Conservation (phyloP, 2,888 invertebrate species). For the Leptopterna dolabrata region DNA sequence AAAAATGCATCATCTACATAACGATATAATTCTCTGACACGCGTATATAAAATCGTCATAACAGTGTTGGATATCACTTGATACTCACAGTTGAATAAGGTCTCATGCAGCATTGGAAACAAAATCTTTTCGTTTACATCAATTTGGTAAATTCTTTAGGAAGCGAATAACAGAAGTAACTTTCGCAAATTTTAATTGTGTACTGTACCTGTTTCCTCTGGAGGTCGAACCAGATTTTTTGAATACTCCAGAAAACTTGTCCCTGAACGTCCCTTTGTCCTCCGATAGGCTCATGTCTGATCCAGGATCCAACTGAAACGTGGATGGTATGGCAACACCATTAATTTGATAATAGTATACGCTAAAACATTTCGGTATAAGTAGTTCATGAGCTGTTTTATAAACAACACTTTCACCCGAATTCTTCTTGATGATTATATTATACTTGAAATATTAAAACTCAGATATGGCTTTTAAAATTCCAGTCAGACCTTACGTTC, state of each 20-base stretch:
- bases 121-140: conserved; percentile 53
- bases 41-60: too few species aligned
- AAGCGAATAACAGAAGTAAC: neutral
- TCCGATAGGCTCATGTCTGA: conserved; percentile 80
- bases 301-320: conserved; percentile 69
- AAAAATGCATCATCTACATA: too few species aligned
- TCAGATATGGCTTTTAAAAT: too few species aligned
- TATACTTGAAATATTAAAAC: too few species aligned
- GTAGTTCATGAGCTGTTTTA: too few species aligned
- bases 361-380: too few species aligned
- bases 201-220: conserved; percentile 75
- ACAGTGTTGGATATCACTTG: neutral
- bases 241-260: conserved; percentile 85
- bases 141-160: neutral
- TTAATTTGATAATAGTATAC: too few species aligned
- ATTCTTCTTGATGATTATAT: too few species aligned
- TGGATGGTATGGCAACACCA: neutral
- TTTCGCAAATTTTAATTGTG: neutral
- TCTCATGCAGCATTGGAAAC: conserved; percentile 61
- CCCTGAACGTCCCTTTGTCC: conserved; percentile 73
- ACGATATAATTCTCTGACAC: too few species aligned
- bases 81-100: conserved; percentile 58
- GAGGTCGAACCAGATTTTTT: conserved; percentile 75
- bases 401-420: too few species aligned
- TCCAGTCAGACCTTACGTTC: too few species aligned